Evolutionary conservation across 2,113 vertebrate genomes (phyloP), one percentile per base, ranked within the genome.

Genomic region (Odontophorus gujanensis): DNA sequence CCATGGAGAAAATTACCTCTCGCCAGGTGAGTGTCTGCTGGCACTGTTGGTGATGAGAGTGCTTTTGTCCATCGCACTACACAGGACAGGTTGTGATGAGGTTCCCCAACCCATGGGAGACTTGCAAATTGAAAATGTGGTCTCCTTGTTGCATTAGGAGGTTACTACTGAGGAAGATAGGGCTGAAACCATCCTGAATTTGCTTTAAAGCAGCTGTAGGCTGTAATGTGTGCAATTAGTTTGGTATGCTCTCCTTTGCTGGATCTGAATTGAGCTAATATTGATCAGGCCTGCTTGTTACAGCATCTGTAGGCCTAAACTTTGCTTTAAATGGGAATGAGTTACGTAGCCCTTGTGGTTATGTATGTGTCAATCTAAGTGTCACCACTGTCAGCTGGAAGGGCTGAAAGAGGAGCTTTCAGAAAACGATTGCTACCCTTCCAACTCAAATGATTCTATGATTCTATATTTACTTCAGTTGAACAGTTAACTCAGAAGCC

Each of bases 121-220:
- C 71, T 84, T 96, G 95, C 57, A 95, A 96, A 96, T 95, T 97
- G 95, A 95, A 96, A 95, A 85, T 47, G 55, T 62, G 58, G 55
- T 91, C 87, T 93, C 85, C 66, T 18, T 43, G 12, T 92, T 95
- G 69, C 76, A 77, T 22, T 68, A 63, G 69, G 47, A 93, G 65
- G 80, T 86, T 58, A 42, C 45, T 84, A 45, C 51, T 81, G 69
- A 72, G 62, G 59, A 57, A 91, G n/a, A 69, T 38, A n/a, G 81
- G 45, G 51, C 62, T 94, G 82, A 40, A 95, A 59, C 69, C 38
- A 71, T 74, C 69, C 81, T 94, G 93, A 96, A 91, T 92, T 79
- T 80, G 42, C 74, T 90, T 19, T 87, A 78, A 93, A 84, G 43
- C 63, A 91, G 75, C 87, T 93, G 74, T 90, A 87, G 59, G 63